Evolutionary conservation across 2,888 invertebrate species (phyloP), one percentile per base, ranked within the genome.

Genomic region (Oscheius onirici): DNA sequence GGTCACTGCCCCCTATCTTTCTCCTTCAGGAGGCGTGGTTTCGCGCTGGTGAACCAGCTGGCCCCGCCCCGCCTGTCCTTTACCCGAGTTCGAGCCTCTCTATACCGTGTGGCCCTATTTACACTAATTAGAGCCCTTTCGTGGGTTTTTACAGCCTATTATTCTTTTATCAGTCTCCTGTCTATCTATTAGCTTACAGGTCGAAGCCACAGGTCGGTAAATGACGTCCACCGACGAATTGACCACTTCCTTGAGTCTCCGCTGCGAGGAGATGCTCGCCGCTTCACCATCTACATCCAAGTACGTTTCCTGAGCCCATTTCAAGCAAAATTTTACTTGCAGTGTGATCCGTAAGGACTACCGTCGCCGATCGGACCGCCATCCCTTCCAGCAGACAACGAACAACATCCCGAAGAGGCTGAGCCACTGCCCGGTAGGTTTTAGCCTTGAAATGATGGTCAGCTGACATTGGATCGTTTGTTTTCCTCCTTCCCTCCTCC

Each of bases 271-370:
- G 46, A 20, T 66, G n/a, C 46, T 71, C 22, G 66, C 71, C 28
- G 71, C 41, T 43, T 65, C 66, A 8, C 66, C 65, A 20, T 66
- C 66, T 26, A 66, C 71, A 8, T 66, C 71, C 11, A 69, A 46
- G 58, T 68, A 28, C 2, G 58, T 58, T 3, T 26, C 22, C 5
- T 46, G 10, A 22, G 20, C 28, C 13, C 43, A 24, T 34, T 17
- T 17, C 28, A 2, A 58, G 2, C 15, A n/a, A 13, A 58, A 55
- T 3, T 26, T 8, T 6, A 6, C 34, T 13, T 60, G n/a, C 20
- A 20, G 17, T 8, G 22, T 41, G 5, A 34, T 34, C 34, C 3
- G 34, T 6, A 34, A 34, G 34, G 55, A 55, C 54, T n/a, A 41
- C 28, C 54, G 68, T 24, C 55, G 68, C 22, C 55, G 68, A 40